Conservation (phyloP, 2,113 vertebrate species). For the Grallaria varia region DNA sequence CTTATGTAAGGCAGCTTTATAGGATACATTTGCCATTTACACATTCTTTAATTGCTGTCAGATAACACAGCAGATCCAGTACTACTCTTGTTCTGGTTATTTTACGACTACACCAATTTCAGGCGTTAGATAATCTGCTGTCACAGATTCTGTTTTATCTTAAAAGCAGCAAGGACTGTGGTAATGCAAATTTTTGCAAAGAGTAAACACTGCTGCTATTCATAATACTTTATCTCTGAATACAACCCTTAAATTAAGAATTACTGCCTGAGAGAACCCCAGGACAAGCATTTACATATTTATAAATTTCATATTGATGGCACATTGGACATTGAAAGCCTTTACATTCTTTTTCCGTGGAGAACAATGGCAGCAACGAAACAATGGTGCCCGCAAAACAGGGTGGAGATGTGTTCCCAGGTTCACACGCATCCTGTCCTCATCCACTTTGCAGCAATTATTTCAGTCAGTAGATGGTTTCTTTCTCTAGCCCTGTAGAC, state of each 20-base stretch:
- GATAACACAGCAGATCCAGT: neutral
- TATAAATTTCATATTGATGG: fast-evolving
- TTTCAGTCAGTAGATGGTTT: neutral
- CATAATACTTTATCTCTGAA: neutral
- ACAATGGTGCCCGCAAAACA: neutral
- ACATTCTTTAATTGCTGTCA: neutral
- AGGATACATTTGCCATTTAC: neutral
- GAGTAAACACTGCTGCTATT: neutral
- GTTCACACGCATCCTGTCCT: fast-evolving
- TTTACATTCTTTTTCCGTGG: neutral
- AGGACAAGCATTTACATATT: neutral
- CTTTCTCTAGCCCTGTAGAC: neutral
- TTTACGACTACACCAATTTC: neutral
- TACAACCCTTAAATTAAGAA: neutral
- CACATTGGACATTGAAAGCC: fast-evolving
- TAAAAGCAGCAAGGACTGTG: neutral
- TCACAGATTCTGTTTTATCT: neutral
- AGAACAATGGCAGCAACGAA: neutral
- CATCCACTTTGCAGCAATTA: neutral
- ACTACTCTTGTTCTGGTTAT: neutral
- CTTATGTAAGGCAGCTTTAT: neutral
- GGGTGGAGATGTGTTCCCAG: neutral
- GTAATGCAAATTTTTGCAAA: neutral
- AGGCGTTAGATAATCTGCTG: neutral
- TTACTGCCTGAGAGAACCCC: neutral